Conservation (phyloP, 2,888 invertebrate species). For the Nymphalis c-album region DNA sequence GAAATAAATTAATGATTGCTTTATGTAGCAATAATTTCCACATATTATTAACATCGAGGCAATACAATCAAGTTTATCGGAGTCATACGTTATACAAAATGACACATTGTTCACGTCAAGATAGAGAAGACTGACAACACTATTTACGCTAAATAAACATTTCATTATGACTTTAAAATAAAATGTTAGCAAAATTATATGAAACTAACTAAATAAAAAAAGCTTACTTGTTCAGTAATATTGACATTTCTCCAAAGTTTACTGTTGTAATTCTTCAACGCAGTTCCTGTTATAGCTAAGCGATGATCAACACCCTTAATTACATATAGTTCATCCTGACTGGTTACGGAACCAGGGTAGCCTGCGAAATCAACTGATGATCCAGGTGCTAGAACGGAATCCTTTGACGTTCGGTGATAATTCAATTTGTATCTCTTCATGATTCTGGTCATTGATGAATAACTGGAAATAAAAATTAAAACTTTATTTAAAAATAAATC, state of each 20-base stretch:
- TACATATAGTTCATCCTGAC: slow-evolving; percentile 91
- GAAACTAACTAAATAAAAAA: neutral
- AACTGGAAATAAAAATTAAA: slow-evolving; percentile 70
- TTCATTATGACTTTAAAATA: neutral
- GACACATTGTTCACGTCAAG: neutral
- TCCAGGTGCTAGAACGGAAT: slow-evolving; percentile 82
- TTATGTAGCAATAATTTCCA: neutral
- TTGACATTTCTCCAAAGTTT: slow-evolving; percentile 86
- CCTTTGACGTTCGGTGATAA: slow-evolving; percentile 82
- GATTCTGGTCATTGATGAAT: slow-evolving; percentile 90
- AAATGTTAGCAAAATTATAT: neutral
- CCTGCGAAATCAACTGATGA: slow-evolving; percentile 88
- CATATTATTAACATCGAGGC: neutral
- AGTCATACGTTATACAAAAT: neutral
- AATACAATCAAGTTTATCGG: neutral
- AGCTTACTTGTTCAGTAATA: slow-evolving; percentile 80
- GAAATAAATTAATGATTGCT: neutral
- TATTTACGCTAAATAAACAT: neutral
- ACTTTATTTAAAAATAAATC: neutral
- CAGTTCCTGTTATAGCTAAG: slow-evolving; percentile 88
- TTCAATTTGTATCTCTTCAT: slow-evolving; percentile 92
- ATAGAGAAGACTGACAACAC: neutral
- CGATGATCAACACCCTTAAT: slow-evolving; percentile 81
- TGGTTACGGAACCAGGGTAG: slow-evolving; percentile 90
- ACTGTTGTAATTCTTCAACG: slow-evolving; percentile 87